Evolutionary conservation across 1,140 invertebrate genomes (phyloP).

Genomic region (Idris sp.): DNA sequence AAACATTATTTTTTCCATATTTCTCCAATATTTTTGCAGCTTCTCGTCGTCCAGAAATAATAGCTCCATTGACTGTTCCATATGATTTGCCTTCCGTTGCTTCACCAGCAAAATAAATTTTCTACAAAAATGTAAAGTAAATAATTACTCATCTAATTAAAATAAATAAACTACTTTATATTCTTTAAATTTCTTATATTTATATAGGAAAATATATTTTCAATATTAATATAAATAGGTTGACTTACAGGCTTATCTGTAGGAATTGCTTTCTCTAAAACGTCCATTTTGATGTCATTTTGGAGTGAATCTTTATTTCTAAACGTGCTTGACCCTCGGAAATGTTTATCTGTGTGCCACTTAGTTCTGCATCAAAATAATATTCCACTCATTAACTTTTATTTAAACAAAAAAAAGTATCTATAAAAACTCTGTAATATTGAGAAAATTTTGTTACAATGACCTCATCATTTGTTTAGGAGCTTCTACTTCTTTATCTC

Average conservation of each 20-base stretch:
- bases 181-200: background rate
- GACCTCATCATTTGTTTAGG: slow-evolving; percentile 68
- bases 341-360: slow-evolving; percentile 84
- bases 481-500: slow-evolving; percentile 76
- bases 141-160: too few species aligned
- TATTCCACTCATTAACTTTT: too few species aligned
- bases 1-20: slow-evolving; percentile 36
- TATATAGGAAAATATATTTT: too few species aligned
- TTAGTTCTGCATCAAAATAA: slow-evolving; percentile 81
- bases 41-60: slow-evolving; percentile 35
- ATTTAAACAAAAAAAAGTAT: too few species aligned
- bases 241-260: slow-evolving; percentile 36
- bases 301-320: slow-evolving; percentile 74
- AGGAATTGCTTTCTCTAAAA: slow-evolving; percentile 13
- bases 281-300: slow-evolving; percentile 1
- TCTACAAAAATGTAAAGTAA: too few species aligned
- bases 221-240: too few species aligned
- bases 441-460: too few species aligned
- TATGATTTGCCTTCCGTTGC: slow-evolving; percentile 15
- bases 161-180: too few species aligned
- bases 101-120: slow-evolving; percentile 47
- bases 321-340: slow-evolving; percentile 84
- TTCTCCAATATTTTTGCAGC: slow-evolving; percentile 35
- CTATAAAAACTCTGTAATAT: too few species aligned
- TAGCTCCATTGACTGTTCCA: slow-evolving; percentile 31